phyloP scores from a whole-genome alignment of 2,113 vertebrate species.

The Colaptes auratus region DNA sequence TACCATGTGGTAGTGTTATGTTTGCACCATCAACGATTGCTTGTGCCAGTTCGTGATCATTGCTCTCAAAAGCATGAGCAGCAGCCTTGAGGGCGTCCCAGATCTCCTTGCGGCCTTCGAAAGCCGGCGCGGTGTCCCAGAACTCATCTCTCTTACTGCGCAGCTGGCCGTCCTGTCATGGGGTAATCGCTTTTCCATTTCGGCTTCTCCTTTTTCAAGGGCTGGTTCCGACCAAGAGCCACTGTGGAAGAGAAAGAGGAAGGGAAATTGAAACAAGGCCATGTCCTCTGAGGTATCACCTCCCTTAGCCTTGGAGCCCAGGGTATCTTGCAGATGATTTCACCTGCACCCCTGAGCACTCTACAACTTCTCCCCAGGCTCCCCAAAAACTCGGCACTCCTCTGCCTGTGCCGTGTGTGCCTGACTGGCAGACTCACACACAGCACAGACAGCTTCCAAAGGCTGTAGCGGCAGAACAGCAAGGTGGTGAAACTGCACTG shows the following conservation, averaged over 20 bases:
- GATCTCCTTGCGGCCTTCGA: constrained; percentile 97
- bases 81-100: constrained; percentile 97
- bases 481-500: accelerated
- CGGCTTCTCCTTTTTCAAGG: constrained; percentile 95
- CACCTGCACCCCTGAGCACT: background rate
- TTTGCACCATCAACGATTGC: constrained; percentile 97
- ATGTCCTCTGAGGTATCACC: background rate
- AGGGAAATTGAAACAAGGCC: background rate
- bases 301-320: background rate
- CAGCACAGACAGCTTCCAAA: background rate
- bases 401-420: background rate
- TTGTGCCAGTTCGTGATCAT: constrained; percentile 95
- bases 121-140: constrained; percentile 97
- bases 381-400: accelerated
- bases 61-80: constrained; percentile 94
- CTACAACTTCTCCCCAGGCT: background rate
- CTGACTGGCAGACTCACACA: background rate
- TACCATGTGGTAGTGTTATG: constrained; percentile 96
- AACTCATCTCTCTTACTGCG: constrained; percentile 98
- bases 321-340: background rate
- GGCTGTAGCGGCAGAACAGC: background rate
- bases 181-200: constrained; percentile 99
- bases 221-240: constrained; percentile 95
- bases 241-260: constrained; percentile 74
- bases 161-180: constrained; percentile 96